These are phyloP conservation scores for Thysanoteuthis rhombus DNA, from an alignment of 2,888 invertebrate genomes.

Conservation along the genomic window DNA sequence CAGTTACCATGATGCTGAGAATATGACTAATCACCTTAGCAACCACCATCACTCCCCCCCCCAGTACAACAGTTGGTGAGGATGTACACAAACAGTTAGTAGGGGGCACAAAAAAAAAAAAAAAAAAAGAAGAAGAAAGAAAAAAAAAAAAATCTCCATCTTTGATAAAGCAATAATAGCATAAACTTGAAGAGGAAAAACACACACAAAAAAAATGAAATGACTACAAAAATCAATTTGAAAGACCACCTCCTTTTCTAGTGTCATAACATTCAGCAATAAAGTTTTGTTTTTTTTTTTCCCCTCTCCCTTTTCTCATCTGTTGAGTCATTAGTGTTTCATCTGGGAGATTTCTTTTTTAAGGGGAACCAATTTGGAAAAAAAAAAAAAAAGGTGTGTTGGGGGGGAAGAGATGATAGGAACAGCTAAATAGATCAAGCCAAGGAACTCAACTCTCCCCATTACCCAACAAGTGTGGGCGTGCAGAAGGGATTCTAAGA, in stretches of 20 bases:
- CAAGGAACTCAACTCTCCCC: neutral
- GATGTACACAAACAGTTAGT: constrained; percentile 1
- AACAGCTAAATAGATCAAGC: neutral
- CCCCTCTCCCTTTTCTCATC: no score
- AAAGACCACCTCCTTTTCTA: neutral
- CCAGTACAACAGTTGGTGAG: neutral
- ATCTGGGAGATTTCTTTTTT: neutral
- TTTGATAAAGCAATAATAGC: neutral
- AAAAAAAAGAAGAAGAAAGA: neutral
- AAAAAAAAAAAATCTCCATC: neutral
- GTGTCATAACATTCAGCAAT: neutral
- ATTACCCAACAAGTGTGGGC: neutral
- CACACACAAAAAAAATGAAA: neutral
- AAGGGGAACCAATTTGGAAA: neutral
- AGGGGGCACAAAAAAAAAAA: neutral
- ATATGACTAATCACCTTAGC: constrained; percentile 12
- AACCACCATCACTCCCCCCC: neutral
- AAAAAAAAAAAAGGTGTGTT: no score
- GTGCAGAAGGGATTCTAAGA: neutral
- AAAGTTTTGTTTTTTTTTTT: neutral
- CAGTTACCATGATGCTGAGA: constrained; percentile 24
- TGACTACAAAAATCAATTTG: neutral
- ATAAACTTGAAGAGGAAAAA: neutral
- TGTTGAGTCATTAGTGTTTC: neutral
- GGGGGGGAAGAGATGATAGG: neutral